Conservation (phyloP, 2,888 invertebrate genomes). For the Nesidiocoris tenuis region DNA sequence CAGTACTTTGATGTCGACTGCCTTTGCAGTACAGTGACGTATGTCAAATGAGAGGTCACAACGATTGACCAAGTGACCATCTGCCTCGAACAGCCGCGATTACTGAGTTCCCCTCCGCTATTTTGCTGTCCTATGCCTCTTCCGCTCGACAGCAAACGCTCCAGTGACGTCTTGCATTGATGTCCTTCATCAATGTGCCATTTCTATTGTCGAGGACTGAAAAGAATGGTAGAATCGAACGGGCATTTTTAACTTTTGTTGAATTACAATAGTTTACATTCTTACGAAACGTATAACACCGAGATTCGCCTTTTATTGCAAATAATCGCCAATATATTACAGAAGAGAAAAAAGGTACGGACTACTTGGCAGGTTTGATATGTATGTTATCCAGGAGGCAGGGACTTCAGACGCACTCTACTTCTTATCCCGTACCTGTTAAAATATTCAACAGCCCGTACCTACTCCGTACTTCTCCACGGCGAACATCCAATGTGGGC, state of each 20-base stretch:
- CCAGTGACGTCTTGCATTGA: neutral
- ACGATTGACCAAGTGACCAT: neutral
- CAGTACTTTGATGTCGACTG: neutral
- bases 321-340: too few species aligned
- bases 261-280: too few species aligned
- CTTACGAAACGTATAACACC: too few species aligned
- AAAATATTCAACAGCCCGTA: neutral
- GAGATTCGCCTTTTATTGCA: too few species aligned
- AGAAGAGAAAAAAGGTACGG: too few species aligned
- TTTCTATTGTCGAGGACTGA: neutral
- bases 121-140: neutral
- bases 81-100: neutral
- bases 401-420: too few species aligned
- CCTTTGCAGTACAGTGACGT: neutral
- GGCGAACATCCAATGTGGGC: neutral
- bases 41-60: neutral
- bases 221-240: too few species aligned
- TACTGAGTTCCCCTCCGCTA: neutral
- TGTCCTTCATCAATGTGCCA: neutral
- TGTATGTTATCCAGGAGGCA: too few species aligned
- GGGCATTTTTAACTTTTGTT: too few species aligned
- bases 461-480: neutral
- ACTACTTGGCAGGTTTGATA: too few species aligned
- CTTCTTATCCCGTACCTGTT: too few species aligned
- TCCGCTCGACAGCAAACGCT: neutral